Evolutionary conservation across 2,888 invertebrate genomes (phyloP).

Genomic region (Watsonalla binaria): DNA sequence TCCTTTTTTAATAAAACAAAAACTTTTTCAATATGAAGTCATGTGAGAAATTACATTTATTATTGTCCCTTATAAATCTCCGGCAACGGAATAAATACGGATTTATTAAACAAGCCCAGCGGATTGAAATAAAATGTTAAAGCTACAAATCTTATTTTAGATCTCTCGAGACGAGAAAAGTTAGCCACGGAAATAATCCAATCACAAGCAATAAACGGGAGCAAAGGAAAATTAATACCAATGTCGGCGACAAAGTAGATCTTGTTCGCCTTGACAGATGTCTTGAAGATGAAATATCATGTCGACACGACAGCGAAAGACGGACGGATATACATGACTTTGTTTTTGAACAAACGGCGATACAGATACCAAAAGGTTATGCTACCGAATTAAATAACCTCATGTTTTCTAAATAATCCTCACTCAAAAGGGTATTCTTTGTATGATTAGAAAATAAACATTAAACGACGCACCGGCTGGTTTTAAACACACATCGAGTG

Average conservation of each 20-base stretch:
- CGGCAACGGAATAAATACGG: constrained; percentile 16
- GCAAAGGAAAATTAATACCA: constrained; percentile 67
- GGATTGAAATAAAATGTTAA: constrained; percentile 38
- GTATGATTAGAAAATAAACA: constrained; percentile 61
- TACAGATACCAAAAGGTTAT: not conserved
- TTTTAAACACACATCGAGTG: constrained; percentile 56
- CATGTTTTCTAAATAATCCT: constrained; percentile 5
- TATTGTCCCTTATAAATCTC: constrained; percentile 13
- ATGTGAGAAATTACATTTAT: not conserved
- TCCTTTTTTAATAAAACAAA: constrained; percentile 1
- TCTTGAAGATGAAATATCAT: constrained; percentile 60
- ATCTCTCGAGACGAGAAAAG: constrained; percentile 48
- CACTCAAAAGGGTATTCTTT: constrained; percentile 36
- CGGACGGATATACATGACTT: constrained; percentile 6
- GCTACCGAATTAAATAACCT: constrained; percentile 2
- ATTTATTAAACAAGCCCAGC: constrained; percentile 27
- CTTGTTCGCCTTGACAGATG: constrained; percentile 63
- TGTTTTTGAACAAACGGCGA: not conserved
- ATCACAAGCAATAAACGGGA: constrained; percentile 62
- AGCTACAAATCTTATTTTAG: constrained; percentile 48
- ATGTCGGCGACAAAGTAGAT: constrained; percentile 61
- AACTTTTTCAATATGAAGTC: not conserved
- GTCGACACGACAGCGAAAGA: constrained; percentile 34
- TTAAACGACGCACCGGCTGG: constrained; percentile 41
- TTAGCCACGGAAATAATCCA: constrained; percentile 65